Evolutionary conservation across 2,113 vertebrate species (phyloP).

Genomic region (Egretta garzetta): DNA sequence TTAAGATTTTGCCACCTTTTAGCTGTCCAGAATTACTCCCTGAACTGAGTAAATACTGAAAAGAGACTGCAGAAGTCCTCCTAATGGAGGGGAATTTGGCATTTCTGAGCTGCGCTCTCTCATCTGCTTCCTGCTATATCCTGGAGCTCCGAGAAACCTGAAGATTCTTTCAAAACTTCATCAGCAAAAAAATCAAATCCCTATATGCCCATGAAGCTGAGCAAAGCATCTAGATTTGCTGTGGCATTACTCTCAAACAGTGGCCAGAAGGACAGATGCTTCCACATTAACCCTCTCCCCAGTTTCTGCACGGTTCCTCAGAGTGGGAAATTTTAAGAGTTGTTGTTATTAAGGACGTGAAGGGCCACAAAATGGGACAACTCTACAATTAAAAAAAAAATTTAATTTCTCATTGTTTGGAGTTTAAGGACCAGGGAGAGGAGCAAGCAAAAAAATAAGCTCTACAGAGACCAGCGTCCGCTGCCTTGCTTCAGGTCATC

Average conservation of each 20-base stretch:
- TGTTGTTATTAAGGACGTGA: neutral
- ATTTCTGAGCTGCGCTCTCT: rapidly evolving
- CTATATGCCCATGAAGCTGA: neutral
- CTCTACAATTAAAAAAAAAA: neutral
- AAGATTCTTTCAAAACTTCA: neutral
- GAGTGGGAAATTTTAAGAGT: neutral
- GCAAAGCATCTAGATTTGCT: neutral
- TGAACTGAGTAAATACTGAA: rapidly evolving
- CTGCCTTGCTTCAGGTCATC: neutral
- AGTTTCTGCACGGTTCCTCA: neutral
- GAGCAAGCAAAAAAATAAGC: neutral
- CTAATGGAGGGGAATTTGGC: rapidly evolving
- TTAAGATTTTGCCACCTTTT: rapidly evolving
- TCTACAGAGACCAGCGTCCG: neutral
- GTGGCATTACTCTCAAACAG: neutral
- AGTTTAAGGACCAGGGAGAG: neutral
- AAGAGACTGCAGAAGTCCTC: neutral
- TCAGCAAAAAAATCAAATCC: neutral
- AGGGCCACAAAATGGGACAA: neutral
- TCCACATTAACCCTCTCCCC: neutral
- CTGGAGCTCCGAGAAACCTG: neutral
- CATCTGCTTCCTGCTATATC: neutral
- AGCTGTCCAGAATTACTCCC: neutral
- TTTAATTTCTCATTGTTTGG: neutral
- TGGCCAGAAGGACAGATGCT: neutral